These are phyloP conservation scores for Nomada fabriciana DNA, from an alignment of 2,888 invertebrate genomes.

Conservation along the genomic window DNA sequence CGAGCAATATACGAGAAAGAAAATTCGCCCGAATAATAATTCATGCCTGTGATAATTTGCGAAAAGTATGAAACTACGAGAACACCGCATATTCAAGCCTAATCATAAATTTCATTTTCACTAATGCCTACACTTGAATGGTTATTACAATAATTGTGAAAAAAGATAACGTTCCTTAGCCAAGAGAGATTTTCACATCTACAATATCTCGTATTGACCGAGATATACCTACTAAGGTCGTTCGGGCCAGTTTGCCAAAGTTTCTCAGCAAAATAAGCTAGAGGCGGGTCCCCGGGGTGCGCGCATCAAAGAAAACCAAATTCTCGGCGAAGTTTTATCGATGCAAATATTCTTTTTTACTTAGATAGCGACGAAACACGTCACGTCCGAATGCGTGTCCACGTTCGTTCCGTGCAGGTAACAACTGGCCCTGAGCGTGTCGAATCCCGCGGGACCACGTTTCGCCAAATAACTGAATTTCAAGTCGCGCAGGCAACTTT, in stretches of 20 bases:
- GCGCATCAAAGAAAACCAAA: constrained; percentile 68
- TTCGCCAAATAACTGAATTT: constrained; percentile 6
- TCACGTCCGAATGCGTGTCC: constrained; percentile 41
- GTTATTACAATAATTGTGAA: no score
- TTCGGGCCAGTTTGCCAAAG: constrained; percentile 15
- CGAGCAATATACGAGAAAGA: no score
- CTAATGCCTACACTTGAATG: no score
- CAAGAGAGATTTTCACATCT: constrained; percentile 36
- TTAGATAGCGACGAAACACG: constrained; percentile 63
- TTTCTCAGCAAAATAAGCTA: constrained; percentile 50
- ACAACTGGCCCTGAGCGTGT: constrained; percentile 63
- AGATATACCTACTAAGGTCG: constrained; percentile 41
- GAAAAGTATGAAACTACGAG: no score
- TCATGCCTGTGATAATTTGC: no score
- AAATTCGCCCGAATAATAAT: no score
- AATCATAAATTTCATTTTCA: no score
- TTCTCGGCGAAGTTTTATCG: constrained; percentile 69
- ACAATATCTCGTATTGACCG: constrained; percentile 29
- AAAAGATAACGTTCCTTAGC: no score
- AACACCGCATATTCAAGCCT: no score
- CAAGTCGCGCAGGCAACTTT: constrained; percentile 17
- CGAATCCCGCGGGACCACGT: constrained; percentile 35
- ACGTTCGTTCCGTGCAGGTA: constrained; percentile 33
- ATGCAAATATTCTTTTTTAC: constrained; percentile 75
- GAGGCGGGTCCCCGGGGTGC: constrained; percentile 36